Evolutionary conservation across 2,113 vertebrate species (phyloP), one percentile per base, ranked within the genome.

Genomic region (Nyctereutes procyonoides): DNA sequence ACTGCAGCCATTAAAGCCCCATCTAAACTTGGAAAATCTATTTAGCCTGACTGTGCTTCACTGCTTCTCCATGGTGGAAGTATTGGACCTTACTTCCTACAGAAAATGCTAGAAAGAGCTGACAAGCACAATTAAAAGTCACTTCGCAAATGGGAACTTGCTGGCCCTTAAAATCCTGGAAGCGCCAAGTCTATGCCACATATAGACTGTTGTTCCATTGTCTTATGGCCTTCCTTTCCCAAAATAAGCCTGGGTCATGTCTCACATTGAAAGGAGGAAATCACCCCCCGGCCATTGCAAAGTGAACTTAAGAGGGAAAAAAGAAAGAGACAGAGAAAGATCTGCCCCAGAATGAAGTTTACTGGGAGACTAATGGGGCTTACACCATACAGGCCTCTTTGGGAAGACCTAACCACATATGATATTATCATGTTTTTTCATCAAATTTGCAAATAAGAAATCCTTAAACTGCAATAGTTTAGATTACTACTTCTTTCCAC

Each of bases 31-130:
- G 53, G 74, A 90, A 92, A 96, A 60, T 74, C 43, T 32, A 15
- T 91, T 94, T 79, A 71, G 38, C 35, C 62, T 65, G 2, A 73
- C 53, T 87, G 67, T 80, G 20, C 35, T 88, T 94, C 43, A 38
- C 26, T 4, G 20, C 43, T 87, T 94, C 19, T 69, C 28, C 38
- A 0, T 4, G 5, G 17, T 67, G 17, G 30, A 94, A 88, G 56
- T 22, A 79, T 3, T 77, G 60, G 35, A 38, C 48, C 35, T 94
- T 71, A 48, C 32, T 89, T 94, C 94, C 92, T 74, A 28, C 19
- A 62, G 71, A 96, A 97, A 88, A 71, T 88, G 35, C 69, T 71
- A 95, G 69, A 48, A 95, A 93, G 38, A 81, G 28, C 56, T 71
- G 48, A 90, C 56, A 69, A 84, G 51, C 53, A 73, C 53, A 90